Evolutionary conservation across 2,888 invertebrate species (phyloP).

Genomic region (Eulithis prunata): DNA sequence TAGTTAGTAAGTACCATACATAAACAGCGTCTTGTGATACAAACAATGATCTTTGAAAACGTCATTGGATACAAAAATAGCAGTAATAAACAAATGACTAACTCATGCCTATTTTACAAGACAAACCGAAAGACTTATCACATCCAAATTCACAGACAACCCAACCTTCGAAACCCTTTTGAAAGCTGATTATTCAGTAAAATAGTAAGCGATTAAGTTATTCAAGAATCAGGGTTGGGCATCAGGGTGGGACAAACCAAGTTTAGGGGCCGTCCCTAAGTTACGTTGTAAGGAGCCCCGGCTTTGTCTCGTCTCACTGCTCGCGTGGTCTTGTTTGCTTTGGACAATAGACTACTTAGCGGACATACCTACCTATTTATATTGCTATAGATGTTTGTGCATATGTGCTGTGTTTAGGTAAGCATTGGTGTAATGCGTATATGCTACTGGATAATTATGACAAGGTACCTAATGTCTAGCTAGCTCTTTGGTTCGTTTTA

Average conservation of each 20-base stretch:
- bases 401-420: not conserved
- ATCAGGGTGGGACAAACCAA: constrained; percentile 62
- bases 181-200: constrained; percentile 38
- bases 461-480: too few relatives aligned
- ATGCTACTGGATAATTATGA: too few relatives aligned
- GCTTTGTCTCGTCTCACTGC: constrained; percentile 62
- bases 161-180: constrained; percentile 12
- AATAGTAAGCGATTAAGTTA: constrained; percentile 45
- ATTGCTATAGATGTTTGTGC: not conserved
- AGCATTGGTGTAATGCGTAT: too few relatives aligned
- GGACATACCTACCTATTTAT: constrained; percentile 32
- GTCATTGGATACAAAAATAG: too few relatives aligned
- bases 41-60: too few relatives aligned
- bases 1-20: too few relatives aligned
- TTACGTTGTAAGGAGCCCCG: constrained; percentile 64
- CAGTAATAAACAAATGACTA: too few relatives aligned
- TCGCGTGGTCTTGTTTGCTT: constrained; percentile 65
- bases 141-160: constrained; percentile 8
- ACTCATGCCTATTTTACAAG: too few relatives aligned
- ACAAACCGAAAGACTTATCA: not conserved
- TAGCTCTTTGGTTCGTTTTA: too few relatives aligned
- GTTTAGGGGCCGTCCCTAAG: constrained; percentile 77
- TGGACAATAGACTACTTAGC: constrained; percentile 58
- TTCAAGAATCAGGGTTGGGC: constrained; percentile 53
- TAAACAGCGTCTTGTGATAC: too few relatives aligned